Percentiles rank a stretch among this genome's conserved stretches.
These are phyloP conservation scores for Xanthorhoe designata DNA, from an alignment of 2,888 invertebrate genomes.

Conservation along the genomic window DNA sequence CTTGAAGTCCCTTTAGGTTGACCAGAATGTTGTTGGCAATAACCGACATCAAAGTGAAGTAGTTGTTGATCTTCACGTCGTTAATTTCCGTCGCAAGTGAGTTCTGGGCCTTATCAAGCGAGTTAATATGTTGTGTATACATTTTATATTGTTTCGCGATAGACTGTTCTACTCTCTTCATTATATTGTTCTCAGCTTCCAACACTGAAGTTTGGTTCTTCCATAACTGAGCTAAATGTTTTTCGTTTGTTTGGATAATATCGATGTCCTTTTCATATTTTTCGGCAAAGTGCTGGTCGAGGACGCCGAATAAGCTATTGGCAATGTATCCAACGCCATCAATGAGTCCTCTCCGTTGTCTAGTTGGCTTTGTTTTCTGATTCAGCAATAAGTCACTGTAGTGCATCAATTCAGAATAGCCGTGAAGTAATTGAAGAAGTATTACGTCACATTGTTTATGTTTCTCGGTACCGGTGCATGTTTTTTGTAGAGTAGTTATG, in stretches of 20 bases:
- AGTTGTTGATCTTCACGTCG: neutral
- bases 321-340: conserved; percentile 2
- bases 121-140: neutral
- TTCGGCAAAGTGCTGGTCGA: conserved; percentile 20
- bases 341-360: neutral
- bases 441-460: conserved; percentile 3
- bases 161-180: conserved; percentile 1
- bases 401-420: neutral
- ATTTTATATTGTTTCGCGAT: conserved; percentile 4
- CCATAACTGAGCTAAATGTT: conserved; percentile 1
- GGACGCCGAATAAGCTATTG: conserved; percentile 1
- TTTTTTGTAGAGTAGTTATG: neutral
- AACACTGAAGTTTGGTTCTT: conserved; percentile 41
- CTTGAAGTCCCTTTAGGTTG: conserved; percentile 7
- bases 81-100: conserved; percentile 9
- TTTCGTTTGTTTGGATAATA: neutral
- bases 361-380: neutral
- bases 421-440: conserved; percentile 3
- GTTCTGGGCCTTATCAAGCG: neutral
- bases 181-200: conserved; percentile 35
- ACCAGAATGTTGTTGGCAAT: neutral
- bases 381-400: neutral
- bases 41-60: conserved; percentile 1
- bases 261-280: conserved; percentile 8
- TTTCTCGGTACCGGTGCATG: neutral